Base-by-base conservation (phyloP, 2,888 invertebrate species). In the Mylabris sibirica region DNA sequence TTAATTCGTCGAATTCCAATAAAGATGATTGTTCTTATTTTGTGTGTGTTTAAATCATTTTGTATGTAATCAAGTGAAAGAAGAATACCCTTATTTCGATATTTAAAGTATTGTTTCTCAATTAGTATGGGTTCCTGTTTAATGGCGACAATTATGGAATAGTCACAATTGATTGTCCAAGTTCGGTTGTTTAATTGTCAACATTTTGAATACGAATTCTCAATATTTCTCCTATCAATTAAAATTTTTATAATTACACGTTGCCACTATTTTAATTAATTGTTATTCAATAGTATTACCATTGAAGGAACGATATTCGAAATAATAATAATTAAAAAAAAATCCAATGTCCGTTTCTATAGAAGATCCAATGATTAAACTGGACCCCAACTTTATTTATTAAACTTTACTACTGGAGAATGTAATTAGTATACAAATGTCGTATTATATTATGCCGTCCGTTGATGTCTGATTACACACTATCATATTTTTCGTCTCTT, bases 391-490 rank as follows among this genome's bases (percentile, higher is more conserved):
- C 65, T 74, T 69, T 49, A 49, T 49, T 70, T 69, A 71, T 68
- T 70, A 71, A n/a, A 44, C 44, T 44, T 44, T 44, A 44, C 70
- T 68, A 67, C 67, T 49, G 20, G 20, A 63, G 65, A 65, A 53
- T n/a, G 38, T 67, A 76, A 82, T 83, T 82, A 81, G 82, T 83
- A 84, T 84, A 82, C 83, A 72, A 74, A 74, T 76, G 78, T 73
- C 72, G 81, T 81, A 73, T 76, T 76, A 75, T 80, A 80, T 80
- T 79, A 80, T 81, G 77, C 81, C 81, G 80, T 81, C 80, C 81
- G 81, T 79, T 80, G 83, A 82, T 83, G 83, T 82, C 83, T 83
- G 84, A 84, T 84, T 84, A 84, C 83, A 84, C 82, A 84, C 84
- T 84, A 83, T 84, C 84, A 84, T 84, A 84, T 83, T 84, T 84